Conservation (phyloP, 2,113 vertebrate species). For the Etheostoma spectabile region DNA sequence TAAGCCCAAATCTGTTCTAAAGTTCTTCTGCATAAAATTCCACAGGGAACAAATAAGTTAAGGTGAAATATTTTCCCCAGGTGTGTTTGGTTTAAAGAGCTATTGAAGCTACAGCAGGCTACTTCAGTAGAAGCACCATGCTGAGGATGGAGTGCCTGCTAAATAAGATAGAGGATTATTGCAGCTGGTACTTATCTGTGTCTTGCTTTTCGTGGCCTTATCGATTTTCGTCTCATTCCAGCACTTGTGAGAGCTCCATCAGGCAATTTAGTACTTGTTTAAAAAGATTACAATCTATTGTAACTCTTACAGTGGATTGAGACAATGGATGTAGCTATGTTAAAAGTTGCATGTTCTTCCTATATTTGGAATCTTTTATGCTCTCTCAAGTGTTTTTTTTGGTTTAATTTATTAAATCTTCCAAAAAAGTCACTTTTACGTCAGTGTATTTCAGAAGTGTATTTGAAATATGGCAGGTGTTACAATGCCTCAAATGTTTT, state of each 20-base stretch:
- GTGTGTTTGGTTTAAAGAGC: slow-evolving; percentile 49
- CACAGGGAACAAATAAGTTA: slow-evolving; percentile 45
- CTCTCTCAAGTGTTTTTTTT: not conserved
- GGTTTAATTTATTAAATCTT: not conserved
- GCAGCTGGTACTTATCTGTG: slow-evolving; percentile 58
- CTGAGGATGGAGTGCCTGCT: slow-evolving; percentile 51
- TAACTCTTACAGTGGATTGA: not conserved
- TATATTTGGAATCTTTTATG: not conserved
- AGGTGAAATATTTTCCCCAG: slow-evolving; percentile 50
- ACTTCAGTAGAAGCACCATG: slow-evolving; percentile 24
- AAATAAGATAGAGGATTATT: slow-evolving; percentile 43
- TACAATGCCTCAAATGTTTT: not conserved
- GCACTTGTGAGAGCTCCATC: slow-evolving; percentile 50
- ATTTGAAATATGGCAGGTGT: not conserved
- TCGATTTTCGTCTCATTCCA: slow-evolving; percentile 54
- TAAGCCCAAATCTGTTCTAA: not conserved
- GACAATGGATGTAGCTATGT: not conserved
- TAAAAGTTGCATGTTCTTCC: not conserved
- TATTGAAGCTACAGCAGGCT: slow-evolving; percentile 37
- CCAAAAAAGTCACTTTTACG: not conserved
- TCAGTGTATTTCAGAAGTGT: not conserved
- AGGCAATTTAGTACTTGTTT: slow-evolving; percentile 41
- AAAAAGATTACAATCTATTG: not conserved
- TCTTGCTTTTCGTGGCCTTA: slow-evolving; percentile 53
- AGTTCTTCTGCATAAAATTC: not conserved